These are phyloP conservation scores for Nomada ferruginata DNA, from an alignment of 2,888 invertebrate species.

Conservation along the genomic window DNA sequence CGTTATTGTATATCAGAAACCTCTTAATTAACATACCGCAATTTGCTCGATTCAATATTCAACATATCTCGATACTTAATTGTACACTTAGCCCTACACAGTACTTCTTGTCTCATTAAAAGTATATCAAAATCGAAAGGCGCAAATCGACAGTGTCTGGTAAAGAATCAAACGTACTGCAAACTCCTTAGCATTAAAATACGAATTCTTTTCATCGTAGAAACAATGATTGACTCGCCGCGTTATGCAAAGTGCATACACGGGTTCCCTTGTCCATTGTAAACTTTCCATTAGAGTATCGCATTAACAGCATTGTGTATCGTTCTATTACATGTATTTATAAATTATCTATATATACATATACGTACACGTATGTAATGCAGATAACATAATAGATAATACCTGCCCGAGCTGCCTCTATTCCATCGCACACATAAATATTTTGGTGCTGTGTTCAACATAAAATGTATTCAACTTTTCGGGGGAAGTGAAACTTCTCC, in stretches of 20 bases:
- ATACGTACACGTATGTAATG: constrained; percentile 80
- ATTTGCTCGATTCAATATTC: constrained; percentile 18
- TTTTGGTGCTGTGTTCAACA: constrained; percentile 65
- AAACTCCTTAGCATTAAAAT: constrained; percentile 52
- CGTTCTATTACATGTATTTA: constrained; percentile 70
- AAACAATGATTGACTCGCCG: constrained; percentile 62
- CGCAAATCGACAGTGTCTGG: constrained; percentile 60
- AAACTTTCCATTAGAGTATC: constrained; percentile 38
- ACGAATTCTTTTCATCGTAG: constrained; percentile 23
- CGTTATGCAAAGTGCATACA: constrained; percentile 50
- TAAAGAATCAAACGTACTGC: constrained; percentile 55
- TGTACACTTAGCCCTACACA: constrained; percentile 41
- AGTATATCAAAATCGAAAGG: constrained; percentile 66
- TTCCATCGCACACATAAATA: constrained; percentile 74
- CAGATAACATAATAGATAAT: constrained; percentile 80
- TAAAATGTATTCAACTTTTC: constrained; percentile 49
- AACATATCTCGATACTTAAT: constrained; percentile 40
- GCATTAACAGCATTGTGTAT: constrained; percentile 59
- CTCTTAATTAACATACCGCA: constrained; percentile 41
- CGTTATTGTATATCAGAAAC: constrained; percentile 26
- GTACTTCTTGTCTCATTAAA: constrained; percentile 51
- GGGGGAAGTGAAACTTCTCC: constrained; percentile 46
- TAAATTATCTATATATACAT: constrained; percentile 78
- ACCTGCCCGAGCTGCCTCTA: constrained; percentile 84
- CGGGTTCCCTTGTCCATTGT: constrained; percentile 21